These are phyloP conservation scores for Meriones unguiculatus DNA, from an alignment of 2,113 vertebrate genomes.

Conservation along the genomic window DNA sequence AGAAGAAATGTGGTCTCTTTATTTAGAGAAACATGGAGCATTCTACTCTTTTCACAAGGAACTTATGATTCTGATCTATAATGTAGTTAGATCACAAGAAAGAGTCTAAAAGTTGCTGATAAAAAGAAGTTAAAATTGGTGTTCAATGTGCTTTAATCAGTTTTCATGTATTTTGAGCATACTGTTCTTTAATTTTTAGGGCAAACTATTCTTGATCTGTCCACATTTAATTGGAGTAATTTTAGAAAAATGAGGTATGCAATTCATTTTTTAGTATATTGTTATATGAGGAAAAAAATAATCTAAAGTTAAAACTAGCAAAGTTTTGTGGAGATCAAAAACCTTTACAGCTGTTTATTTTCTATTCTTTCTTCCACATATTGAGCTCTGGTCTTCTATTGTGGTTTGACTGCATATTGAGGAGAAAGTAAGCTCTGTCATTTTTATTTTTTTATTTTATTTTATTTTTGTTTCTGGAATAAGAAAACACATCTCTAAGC, in stretches of 20 bases:
- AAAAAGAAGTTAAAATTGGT: neutral
- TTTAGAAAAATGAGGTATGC: neutral
- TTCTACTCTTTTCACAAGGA: neutral
- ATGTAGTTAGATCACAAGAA: neutral
- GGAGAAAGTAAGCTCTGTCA: neutral
- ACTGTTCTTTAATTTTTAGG: neutral
- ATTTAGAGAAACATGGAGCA: neutral
- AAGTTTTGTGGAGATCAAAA: neutral
- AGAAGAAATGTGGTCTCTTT: neutral
- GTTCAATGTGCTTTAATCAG: neutral
- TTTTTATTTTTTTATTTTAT: neutral
- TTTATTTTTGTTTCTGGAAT: neutral
- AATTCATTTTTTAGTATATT: neutral
- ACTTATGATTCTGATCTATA: neutral
- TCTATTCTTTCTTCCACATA: neutral
- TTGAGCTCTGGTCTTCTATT: neutral
- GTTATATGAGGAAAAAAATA: neutral
- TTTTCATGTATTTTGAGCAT: neutral
- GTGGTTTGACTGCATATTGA: neutral
- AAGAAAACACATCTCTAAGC: neutral
- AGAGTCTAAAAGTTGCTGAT: neutral
- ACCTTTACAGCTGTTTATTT: neutral
- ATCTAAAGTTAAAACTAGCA: neutral
- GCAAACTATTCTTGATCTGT: neutral
- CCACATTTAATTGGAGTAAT: neutral